Evolutionary conservation across 2,113 vertebrate species (phyloP).

Genomic region (Platanista minor): DNA sequence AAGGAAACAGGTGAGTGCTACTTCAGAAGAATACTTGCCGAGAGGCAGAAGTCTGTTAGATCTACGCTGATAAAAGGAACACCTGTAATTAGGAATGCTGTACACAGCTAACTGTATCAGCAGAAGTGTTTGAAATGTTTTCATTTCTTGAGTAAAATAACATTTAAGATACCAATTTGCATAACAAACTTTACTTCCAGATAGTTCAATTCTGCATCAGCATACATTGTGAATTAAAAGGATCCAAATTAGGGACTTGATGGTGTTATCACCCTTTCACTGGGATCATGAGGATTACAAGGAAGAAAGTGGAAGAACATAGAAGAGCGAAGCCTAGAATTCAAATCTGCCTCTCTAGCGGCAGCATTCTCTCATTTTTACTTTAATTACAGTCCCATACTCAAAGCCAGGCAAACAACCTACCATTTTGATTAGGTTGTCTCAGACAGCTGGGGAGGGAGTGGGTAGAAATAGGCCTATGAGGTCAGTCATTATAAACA

Average conservation of each 20-base stretch:
- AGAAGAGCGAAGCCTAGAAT: neutral
- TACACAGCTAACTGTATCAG: neutral
- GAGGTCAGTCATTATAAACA: conserved; percentile 57
- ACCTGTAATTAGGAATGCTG: neutral
- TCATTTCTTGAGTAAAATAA: neutral
- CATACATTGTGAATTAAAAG: neutral
- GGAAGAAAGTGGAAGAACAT: neutral
- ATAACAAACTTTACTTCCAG: neutral
- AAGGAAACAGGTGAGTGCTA: neutral
- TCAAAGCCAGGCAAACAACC: conserved; percentile 13
- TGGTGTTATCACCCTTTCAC: neutral
- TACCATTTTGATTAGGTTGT: neutral
- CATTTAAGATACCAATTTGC: neutral
- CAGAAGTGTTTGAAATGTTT: neutral
- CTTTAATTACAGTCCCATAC: neutral
- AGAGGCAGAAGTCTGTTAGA: neutral
- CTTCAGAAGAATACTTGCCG: neutral
- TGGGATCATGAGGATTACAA: neutral
- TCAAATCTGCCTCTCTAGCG: neutral
- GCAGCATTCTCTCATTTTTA: neutral
- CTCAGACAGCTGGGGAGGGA: neutral
- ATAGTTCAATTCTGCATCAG: neutral
- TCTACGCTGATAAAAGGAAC: neutral
- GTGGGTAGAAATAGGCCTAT: neutral
- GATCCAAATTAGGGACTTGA: neutral